Evolutionary conservation across 2,888 invertebrate species (phyloP).

Genomic region (Rotaria sp.): DNA sequence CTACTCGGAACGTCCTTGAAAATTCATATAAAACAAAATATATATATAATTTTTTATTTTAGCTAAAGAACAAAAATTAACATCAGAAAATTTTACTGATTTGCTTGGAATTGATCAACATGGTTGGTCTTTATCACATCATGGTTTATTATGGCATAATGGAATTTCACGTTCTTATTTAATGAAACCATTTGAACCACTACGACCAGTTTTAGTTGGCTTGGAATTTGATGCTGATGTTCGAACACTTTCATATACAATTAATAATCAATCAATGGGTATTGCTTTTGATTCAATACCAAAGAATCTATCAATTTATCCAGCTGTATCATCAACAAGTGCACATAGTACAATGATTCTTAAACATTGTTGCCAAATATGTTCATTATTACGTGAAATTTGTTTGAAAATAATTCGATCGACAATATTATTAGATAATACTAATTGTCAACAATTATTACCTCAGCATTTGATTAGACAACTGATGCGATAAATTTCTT

Average conservation of each 20-base stretch:
- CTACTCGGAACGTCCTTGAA: too few relatives aligned
- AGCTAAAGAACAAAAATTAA: slow-evolving; percentile 19
- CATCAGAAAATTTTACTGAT: slow-evolving; percentile 61
- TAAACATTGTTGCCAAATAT: neutral
- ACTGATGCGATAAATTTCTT: neutral
- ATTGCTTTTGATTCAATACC: neutral
- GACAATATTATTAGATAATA: neutral
- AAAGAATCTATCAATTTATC: neutral
- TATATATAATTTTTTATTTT: neutral
- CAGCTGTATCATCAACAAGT: slow-evolving; percentile 7
- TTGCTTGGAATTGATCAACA: slow-evolving; percentile 66
- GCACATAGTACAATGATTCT: neutral
- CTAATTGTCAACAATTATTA: neutral
- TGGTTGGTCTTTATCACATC: slow-evolving; percentile 69
- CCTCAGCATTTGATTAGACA: neutral
- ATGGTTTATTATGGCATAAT: slow-evolving; percentile 66
- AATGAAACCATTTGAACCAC: slow-evolving; percentile 65
- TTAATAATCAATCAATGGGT: neutral
- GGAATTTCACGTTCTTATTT: slow-evolving; percentile 62
- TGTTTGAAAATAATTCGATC: neutral
- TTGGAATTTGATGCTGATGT: slow-evolving; percentile 61
- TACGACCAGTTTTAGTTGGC: slow-evolving; percentile 65
- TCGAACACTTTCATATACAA: slow-evolving; percentile 9
- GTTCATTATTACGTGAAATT: neutral
- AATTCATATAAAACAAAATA: too few relatives aligned